These are phyloP conservation scores for Passer domesticus DNA, from an alignment of 2,113 vertebrate species.

Conservation along the genomic window DNA sequence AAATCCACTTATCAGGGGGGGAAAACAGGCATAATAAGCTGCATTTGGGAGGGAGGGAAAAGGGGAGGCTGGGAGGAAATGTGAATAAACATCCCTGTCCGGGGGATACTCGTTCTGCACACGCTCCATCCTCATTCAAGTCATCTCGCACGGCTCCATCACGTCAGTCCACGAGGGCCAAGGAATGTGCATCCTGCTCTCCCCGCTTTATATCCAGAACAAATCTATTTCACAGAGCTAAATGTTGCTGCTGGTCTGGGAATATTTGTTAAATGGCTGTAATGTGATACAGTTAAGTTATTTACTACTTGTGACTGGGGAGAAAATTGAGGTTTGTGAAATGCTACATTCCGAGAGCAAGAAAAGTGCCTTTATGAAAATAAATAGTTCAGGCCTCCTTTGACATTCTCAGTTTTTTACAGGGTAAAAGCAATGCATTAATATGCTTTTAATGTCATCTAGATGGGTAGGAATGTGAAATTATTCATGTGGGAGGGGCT, in stretches of 20 bases:
- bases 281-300: conserved; percentile 53
- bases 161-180: background rate
- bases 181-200: background rate
- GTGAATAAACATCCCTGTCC: background rate
- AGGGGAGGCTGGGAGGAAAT: background rate
- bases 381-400: background rate
- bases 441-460: background rate
- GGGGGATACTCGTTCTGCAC: background rate
- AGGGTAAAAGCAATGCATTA: background rate
- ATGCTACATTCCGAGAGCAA: background rate
- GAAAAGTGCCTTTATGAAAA: background rate
- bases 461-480: background rate
- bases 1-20: background rate
- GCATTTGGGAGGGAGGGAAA: background rate
- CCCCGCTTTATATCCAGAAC: conserved; percentile 11
- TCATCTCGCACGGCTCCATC: background rate
- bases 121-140: conserved; percentile 14
- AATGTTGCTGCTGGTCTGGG: conserved; percentile 48
- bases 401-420: background rate
- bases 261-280: conserved; percentile 65
- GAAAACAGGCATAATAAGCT: background rate
- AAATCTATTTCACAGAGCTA: conserved; percentile 45
- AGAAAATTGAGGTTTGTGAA: conserved; percentile 54
- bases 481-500: background rate
- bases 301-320: conserved; percentile 35